A percentile compares a stretch with the other conserved stretches of the same genome.
These are phyloP conservation scores for Lasioglossum albipes DNA, from an alignment of 1,140 invertebrate species.

Conservation along the genomic window DNA sequence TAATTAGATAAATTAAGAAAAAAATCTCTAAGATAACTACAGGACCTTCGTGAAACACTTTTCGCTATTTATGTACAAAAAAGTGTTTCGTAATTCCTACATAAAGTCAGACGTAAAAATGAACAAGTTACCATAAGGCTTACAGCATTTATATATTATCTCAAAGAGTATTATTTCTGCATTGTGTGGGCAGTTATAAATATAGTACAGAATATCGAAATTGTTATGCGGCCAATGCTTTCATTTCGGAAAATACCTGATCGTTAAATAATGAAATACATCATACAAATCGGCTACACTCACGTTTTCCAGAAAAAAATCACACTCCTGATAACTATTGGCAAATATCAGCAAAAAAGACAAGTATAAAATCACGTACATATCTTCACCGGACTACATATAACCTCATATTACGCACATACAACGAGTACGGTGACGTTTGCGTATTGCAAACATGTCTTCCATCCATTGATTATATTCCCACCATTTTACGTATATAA, in stretches of 20 bases:
- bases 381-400: constrained; percentile 16
- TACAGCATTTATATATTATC: neutral
- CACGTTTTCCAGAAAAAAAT: constrained; percentile 20
- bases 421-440: constrained; percentile 47
- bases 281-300: neutral
- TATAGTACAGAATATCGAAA: neutral
- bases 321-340: constrained; percentile 25
- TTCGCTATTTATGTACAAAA: no score
- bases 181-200: neutral
- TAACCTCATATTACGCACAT: constrained; percentile 47
- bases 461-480: constrained; percentile 65
- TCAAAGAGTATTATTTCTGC: neutral
- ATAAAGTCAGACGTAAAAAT: neutral
- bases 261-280: constrained; percentile 12
- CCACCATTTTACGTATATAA: constrained; percentile 59
- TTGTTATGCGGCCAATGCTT: neutral
- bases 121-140: neutral
- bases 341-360: constrained; percentile 21
- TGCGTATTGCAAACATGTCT: constrained; percentile 58
- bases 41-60: neutral
- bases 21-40: neutral
- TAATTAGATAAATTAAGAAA: neutral
- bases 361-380: constrained; percentile 37
- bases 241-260: neutral
- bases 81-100: neutral